Evolutionary conservation across 2,888 invertebrate species (phyloP).

Genomic region (Cerastoderma edule): DNA sequence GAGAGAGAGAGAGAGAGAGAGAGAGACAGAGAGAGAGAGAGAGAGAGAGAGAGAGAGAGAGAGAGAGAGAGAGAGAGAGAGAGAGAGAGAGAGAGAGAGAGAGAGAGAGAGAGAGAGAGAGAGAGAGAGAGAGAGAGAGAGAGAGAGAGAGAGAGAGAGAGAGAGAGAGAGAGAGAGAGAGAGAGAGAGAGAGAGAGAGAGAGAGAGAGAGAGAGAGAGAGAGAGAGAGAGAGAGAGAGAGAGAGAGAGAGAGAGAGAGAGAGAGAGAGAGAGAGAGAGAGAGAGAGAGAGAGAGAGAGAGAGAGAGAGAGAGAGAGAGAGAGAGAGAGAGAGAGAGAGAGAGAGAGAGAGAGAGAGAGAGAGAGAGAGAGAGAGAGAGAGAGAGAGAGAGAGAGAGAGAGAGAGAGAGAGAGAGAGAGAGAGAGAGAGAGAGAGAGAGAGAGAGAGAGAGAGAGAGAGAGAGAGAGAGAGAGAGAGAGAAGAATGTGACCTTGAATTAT

Average conservation of each 20-base stretch:
- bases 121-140: neutral
- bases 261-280: neutral
- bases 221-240: neutral
- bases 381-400: too few relatives aligned
- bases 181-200: neutral
- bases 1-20: neutral
- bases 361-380: too few relatives aligned
- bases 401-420: too few relatives aligned
- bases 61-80: neutral
- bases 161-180: neutral
- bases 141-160: neutral
- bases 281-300: too few relatives aligned
- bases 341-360: too few relatives aligned
- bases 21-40: neutral
- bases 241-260: neutral
- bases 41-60: slow-evolving; percentile 1
- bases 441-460: too few relatives aligned
- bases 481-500: too few relatives aligned
- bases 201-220: neutral
- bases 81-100: neutral
- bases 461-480: too few relatives aligned
- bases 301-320: too few relatives aligned
- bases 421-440: too few relatives aligned
- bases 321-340: too few relatives aligned
- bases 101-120: neutral